Evolutionary conservation across 2,888 invertebrate genomes (phyloP).

Genomic region (Ariolimax columbianus): DNA sequence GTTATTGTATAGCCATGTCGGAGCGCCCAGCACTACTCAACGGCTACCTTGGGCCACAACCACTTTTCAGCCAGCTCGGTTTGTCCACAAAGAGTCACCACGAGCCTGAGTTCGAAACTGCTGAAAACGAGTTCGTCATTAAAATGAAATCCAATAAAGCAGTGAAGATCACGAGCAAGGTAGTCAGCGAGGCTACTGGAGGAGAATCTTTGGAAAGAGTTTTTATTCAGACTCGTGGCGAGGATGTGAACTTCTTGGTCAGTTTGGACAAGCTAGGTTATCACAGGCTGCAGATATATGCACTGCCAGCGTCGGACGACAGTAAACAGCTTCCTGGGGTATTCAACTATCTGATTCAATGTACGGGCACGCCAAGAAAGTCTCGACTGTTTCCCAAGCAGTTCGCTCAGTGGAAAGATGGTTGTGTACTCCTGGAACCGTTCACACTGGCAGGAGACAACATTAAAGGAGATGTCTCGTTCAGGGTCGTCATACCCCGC

Average conservation of each 20-base stretch:
- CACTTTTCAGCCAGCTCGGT: slow-evolving; percentile 74
- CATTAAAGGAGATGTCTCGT: slow-evolving; percentile 61
- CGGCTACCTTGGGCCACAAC: slow-evolving; percentile 77
- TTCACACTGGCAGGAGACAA: slow-evolving; percentile 58
- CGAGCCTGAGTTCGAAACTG: slow-evolving; percentile 75
- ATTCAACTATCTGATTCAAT: slow-evolving; percentile 78
- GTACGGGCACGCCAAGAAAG: slow-evolving; percentile 62
- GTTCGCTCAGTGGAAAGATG: slow-evolving; percentile 79
- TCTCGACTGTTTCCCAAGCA: slow-evolving; percentile 77
- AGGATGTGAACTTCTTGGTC: slow-evolving; percentile 68
- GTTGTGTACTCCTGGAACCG: slow-evolving; percentile 76
- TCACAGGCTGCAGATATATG: slow-evolving; percentile 78
- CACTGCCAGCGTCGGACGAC: slow-evolving; percentile 72
- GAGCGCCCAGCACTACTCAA: slow-evolving; percentile 51
- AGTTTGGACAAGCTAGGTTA: slow-evolving; percentile 73
- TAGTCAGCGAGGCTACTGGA: slow-evolving; percentile 72
- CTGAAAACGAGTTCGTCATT: slow-evolving; percentile 69
- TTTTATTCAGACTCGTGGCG: slow-evolving; percentile 73
- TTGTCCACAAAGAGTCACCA: slow-evolving; percentile 71
- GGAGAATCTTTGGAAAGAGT: slow-evolving; percentile 72
- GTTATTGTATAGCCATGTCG: slow-evolving; percentile 1
- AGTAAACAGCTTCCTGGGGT: slow-evolving; percentile 77
- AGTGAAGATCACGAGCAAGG: slow-evolving; percentile 77
- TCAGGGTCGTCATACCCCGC: slow-evolving; percentile 72
- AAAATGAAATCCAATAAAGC: slow-evolving; percentile 67